Evolutionary conservation across 2,888 invertebrate species (phyloP).

Genomic region (Chydorus sphaericus): DNA sequence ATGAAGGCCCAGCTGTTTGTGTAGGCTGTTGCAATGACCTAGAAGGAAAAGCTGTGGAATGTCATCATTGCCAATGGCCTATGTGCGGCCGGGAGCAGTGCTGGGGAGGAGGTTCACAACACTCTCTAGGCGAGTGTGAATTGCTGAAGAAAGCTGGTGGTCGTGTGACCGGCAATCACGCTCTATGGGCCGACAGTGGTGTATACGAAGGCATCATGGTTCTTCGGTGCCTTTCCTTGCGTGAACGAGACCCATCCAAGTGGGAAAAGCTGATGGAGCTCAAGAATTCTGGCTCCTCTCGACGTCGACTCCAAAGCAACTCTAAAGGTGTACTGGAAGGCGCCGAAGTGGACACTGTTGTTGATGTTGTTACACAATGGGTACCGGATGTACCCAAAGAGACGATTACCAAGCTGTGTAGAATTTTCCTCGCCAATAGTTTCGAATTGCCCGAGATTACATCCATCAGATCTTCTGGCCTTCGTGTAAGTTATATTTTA

Average conservation of each 20-base stretch:
- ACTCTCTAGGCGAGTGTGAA: slow-evolving; percentile 53
- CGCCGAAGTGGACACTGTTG: slow-evolving; percentile 5
- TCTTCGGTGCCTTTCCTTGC: slow-evolving; percentile 51
- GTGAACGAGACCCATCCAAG: slow-evolving; percentile 41
- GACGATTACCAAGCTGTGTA: slow-evolving; percentile 57
- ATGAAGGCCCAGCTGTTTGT: too few species aligned
- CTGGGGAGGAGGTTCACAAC: slow-evolving; percentile 45
- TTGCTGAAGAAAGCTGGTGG: slow-evolving; percentile 41
- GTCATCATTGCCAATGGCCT: slow-evolving; percentile 65
- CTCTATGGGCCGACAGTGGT: neutral
- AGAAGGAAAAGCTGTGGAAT: too few species aligned
- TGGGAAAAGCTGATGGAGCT: slow-evolving; percentile 47
- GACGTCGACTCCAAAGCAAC: too few species aligned
- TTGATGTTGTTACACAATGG: slow-evolving; percentile 5
- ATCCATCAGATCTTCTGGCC: too few species aligned
- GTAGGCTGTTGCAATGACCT: too few species aligned
- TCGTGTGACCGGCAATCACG: slow-evolving; percentile 8
- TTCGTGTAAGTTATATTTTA: too few species aligned
- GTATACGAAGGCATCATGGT: slow-evolving; percentile 59
- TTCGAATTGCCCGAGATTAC: slow-evolving; percentile 22
- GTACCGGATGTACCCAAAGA: slow-evolving; percentile 44
- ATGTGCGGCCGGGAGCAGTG: slow-evolving; percentile 44
- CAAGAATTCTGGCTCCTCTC: slow-evolving; percentile 43
- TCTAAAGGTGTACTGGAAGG: slow-evolving; percentile 11
- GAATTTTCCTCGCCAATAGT: slow-evolving; percentile 52